A percentile compares a stretch with the other conserved stretches of the same genome.
Conservation (phyloP, 2,888 invertebrate genomes). For the Polyploca ridens region DNA sequence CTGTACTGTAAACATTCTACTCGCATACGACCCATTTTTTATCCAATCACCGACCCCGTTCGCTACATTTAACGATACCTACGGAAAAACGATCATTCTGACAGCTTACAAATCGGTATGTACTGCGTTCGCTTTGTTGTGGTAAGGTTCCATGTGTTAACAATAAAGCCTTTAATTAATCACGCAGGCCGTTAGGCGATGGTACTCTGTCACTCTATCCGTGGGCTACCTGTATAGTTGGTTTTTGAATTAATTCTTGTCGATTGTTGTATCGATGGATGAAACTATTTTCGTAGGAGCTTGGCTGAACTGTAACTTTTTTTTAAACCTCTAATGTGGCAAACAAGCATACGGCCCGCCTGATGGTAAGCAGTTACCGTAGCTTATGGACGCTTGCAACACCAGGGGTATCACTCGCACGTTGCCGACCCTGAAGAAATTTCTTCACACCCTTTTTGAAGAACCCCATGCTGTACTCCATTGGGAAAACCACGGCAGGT, state of each 20-base stretch:
- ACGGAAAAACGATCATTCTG: conserved; percentile 40
- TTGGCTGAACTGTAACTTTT: background rate
- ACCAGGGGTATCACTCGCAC: too few species aligned
- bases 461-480: too few species aligned
- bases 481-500: too few species aligned
- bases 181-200: conserved; percentile 38
- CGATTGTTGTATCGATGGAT: conserved; percentile 6
- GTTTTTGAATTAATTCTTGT: conserved; percentile 10
- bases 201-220: conserved; percentile 33
- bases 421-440: too few species aligned
- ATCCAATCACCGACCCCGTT: conserved; percentile 38
- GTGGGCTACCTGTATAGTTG: conserved; percentile 14
- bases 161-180: conserved; percentile 62
- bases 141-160: conserved; percentile 50
- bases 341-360: too few species aligned
- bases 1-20: conserved; percentile 17
- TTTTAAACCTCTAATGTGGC: too few species aligned
- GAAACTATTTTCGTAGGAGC: background rate
- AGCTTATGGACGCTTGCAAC: too few species aligned
- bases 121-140: conserved; percentile 50
- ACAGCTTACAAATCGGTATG: conserved; percentile 58
- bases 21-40: conserved; percentile 32
- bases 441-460: too few species aligned
- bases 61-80: conserved; percentile 38
- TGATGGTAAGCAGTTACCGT: too few species aligned